Evolutionary conservation across 2,888 invertebrate species (phyloP), one percentile per base, ranked within the genome.

Genomic region (Lacanobia oleracea): DNA sequence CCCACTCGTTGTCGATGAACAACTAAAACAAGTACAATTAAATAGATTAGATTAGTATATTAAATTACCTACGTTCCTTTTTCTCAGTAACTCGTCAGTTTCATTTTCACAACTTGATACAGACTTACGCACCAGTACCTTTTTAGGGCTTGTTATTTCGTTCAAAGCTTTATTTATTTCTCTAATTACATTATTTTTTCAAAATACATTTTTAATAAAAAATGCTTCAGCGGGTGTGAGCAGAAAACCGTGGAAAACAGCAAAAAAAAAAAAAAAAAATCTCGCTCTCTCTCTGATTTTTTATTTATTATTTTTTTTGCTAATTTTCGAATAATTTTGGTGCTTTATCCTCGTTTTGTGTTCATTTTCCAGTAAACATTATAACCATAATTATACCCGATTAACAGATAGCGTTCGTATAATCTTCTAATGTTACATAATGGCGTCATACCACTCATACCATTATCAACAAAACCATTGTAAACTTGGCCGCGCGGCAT

Each of bases 1-100:
- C 97, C 94, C 94, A 94, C 75, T 93, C 87, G 72, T 94, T 94
- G 87, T 94, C 90, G 56, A 94, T 94, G 83, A 93, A 93, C 40
- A 94, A 81, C 94, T 94, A 75, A 9, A 78, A 72, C 67, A 72
- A 72, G 48, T 51, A 23, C 9, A 61, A 33, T 10, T 16, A 27
- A 48, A 40, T 14, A 6, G 23, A 43, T 43, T 5, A 43, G 43
- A 43, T 43, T 43, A 27, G 27, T 27, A 27, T 27, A 27, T 27
- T 27, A 27, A 27, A 27, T 27, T 27, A n/a, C 2, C 14, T 12
- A 43, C 14, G 43, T 10, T 12, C 5, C 43, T 6, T 5, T 43
- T 43, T 43, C 14, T 43, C 14, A 14, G 5, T 14, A 43, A 43
- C 2, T 43, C 14, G 43, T 14, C 14, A 12, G 1, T 16, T 12